Percentiles rank a stretch among this genome's conserved stretches.
phyloP scores from a whole-genome alignment of 92 coral and sea anemone species.

The Parazoanthus atlanticus region DNA sequence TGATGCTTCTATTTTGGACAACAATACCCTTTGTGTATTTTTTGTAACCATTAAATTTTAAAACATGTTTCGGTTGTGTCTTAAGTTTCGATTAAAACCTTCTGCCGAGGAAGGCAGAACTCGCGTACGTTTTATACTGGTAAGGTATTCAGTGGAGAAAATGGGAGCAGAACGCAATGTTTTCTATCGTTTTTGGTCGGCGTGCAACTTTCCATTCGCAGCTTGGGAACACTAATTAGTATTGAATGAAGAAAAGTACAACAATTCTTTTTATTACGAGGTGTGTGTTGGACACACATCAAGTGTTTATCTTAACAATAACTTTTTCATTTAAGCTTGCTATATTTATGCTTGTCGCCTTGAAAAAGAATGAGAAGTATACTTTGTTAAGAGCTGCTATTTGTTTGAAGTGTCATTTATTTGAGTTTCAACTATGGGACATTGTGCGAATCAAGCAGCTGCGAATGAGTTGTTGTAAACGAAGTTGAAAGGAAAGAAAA shows the following conservation, averaged over 20 bases:
- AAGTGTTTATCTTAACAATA: conserved; percentile 20
- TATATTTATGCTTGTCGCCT: conserved; percentile 20
- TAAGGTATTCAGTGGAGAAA: not conserved
- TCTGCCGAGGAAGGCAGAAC: conserved; percentile 1
- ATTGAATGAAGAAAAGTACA: conserved; percentile 27
- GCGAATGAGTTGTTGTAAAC: conserved; percentile 12
- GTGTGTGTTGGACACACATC: conserved; percentile 30
- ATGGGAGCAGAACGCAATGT: not conserved
- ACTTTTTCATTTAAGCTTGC: not conserved
- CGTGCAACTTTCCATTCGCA: conserved; percentile 7
- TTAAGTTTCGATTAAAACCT: conserved; percentile 9
- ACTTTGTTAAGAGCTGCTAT: conserved; percentile 13
- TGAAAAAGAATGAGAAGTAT: conserved; percentile 20
- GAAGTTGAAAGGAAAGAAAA: conserved; percentile 6
- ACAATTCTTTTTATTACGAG: conserved; percentile 24
- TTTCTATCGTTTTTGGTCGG: not conserved
- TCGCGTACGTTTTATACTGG: not conserved
- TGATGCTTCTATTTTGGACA: conserved; percentile 19
- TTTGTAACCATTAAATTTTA: conserved; percentile 20
- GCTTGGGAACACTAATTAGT: conserved; percentile 35
- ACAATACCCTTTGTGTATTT: conserved; percentile 16
- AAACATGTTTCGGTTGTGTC: conserved; percentile 14
- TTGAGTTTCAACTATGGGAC: conserved; percentile 14
- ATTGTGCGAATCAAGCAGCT: conserved; percentile 44
- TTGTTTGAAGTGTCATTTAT: conserved; percentile 38